Evolutionary conservation across 2,888 invertebrate genomes (phyloP), one percentile per base, ranked within the genome.

Genomic region (Cepaea hortensis): DNA sequence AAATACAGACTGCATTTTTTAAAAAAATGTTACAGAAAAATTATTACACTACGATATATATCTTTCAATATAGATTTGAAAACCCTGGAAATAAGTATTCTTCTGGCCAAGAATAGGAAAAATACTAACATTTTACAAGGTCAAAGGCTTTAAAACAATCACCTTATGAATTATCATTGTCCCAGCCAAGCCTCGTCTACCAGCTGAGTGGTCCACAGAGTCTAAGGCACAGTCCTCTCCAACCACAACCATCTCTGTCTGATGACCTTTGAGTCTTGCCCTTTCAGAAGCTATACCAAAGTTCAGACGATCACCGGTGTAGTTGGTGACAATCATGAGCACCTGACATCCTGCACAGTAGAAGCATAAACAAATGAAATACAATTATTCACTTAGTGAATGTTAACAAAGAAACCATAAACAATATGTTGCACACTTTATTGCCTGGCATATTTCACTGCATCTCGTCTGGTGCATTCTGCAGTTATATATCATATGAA

Each of bases 181-280:
- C 3, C 96, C 96, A 90, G 95, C 95, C 73, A 96, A 94, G 72
- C 96, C 96, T 94, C 97, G 94, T 23, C 96, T 95, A 0, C 96
- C 96, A 15, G 96, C 96, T 91, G 92, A 95, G 87, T 93, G 94
- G 87, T 93, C 94, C 94, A 80, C 95, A 95, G 91, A 93, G 62
- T 91, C 93, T n/a, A 95, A 92, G 0, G 96, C 96, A 85, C 96
- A 96, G 93, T 97, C 97, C 90, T 97, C 97, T 0, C 96, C 96
- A 0, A 97, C 96, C 9, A 96, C 95, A 35, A 96, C 93, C 92
- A 95, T 95, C 75, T 95, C 95, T 88, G 95, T 96, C 94, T 96
- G 95, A 35, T 96, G 95, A 0, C 96, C 94, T 87, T 93, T 91
- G 9, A 91, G 89, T 85, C 93, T 93, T 15, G 93, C 94, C 85